These are phyloP conservation scores for Lobophora halterata DNA, from an alignment of 2,888 invertebrate genomes.

Conservation along the genomic window DNA sequence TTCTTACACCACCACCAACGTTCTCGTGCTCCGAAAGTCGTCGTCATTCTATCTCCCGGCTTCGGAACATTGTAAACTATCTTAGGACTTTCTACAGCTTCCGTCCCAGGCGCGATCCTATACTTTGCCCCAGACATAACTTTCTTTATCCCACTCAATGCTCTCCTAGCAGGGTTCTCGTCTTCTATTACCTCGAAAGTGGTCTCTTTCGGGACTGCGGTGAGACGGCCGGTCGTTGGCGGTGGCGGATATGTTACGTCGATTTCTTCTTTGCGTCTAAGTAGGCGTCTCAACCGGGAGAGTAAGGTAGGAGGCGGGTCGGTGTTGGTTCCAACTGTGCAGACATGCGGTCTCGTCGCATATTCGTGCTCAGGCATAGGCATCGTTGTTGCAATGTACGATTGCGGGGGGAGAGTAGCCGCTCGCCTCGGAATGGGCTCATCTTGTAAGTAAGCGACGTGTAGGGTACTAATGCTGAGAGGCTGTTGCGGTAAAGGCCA, in stretches of 20 bases:
- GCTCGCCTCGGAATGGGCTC: slow-evolving; percentile 56
- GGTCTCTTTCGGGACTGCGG: slow-evolving; percentile 56
- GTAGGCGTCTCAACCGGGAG: slow-evolving; percentile 46
- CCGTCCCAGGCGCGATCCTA: slow-evolving; percentile 60
- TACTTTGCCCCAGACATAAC: slow-evolving; percentile 64
- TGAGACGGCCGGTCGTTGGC: slow-evolving; percentile 54
- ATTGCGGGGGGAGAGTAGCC: slow-evolving; percentile 58
- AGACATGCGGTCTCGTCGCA: slow-evolving; percentile 46
- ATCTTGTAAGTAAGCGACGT: slow-evolving; percentile 68
- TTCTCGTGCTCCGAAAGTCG: slow-evolving; percentile 66
- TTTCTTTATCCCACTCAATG: slow-evolving; percentile 61
- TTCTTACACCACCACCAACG: slow-evolving; percentile 54
- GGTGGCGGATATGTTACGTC: slow-evolving; percentile 43
- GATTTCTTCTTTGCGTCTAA: slow-evolving; percentile 48
- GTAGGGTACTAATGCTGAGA: slow-evolving; percentile 70
- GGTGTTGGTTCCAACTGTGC: slow-evolving; percentile 71
- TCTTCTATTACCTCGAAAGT: slow-evolving; percentile 54
- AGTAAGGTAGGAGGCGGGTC: slow-evolving; percentile 60
- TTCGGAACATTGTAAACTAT: slow-evolving; percentile 69
- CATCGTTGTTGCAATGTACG: slow-evolving; percentile 43
- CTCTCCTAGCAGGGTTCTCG: slow-evolving; percentile 52
- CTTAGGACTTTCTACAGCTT: slow-evolving; percentile 66
- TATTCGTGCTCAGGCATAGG: slow-evolving; percentile 43
- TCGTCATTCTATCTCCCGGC: slow-evolving; percentile 70
- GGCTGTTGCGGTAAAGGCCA: slow-evolving; percentile 66